phyloP scores from a whole-genome alignment of 2,888 invertebrate species.

The Melinaea marsaeus region DNA sequence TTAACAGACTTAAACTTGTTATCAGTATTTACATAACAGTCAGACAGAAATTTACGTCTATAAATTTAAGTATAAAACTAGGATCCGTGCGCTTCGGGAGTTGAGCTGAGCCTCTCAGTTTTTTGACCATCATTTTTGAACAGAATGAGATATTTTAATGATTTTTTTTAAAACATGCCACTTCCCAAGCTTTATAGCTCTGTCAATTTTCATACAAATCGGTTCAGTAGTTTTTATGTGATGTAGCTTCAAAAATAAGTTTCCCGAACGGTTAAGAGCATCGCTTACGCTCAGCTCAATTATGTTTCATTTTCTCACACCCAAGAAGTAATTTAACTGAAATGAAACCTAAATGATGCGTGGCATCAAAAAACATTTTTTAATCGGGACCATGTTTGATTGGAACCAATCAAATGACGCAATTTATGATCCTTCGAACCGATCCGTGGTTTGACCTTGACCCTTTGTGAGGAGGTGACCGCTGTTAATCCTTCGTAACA shows the following conservation, averaged over 20 bases:
- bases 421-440: constrained; percentile 62
- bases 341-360: constrained; percentile 46
- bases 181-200: no score
- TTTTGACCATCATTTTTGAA: no score
- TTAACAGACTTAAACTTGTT: background rate
- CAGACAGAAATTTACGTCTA: no score
- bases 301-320: background rate
- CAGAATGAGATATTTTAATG: no score
- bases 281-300: background rate
- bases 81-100: background rate
- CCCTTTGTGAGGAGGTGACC: constrained; percentile 41
- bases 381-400: constrained; percentile 65
- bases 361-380: constrained; percentile 51
- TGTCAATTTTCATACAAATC: no score
- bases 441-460: constrained; percentile 56
- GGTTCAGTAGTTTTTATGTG: no score
- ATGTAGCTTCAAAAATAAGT: no score
- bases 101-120: no score
- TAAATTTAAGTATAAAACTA: background rate
- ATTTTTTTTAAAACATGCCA: no score
- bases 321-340: constrained; percentile 14
- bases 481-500: constrained; percentile 65
- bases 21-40: no score
- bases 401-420: constrained; percentile 73
- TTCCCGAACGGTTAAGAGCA: no score